Base-by-base conservation (phyloP, 2,797 vertebrate species). In the Lithobates pipiens region DNA sequence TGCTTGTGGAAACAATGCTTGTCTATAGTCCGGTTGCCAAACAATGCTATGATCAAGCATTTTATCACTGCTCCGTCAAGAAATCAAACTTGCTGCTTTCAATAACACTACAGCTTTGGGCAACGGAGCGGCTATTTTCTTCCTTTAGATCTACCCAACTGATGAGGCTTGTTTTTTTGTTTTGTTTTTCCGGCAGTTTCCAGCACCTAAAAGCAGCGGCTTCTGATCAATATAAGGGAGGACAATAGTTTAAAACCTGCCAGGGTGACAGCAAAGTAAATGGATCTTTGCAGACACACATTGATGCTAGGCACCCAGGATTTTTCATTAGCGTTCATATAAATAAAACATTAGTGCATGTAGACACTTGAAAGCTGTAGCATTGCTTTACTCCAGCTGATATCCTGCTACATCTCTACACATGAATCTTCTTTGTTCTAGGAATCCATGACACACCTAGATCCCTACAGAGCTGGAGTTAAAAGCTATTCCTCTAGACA, bases 401-500 rank as follows among this genome's bases (percentile, higher is more conserved):
- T 75, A 75, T 67, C 25, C 86, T 88, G 80, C 76, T 79, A 71
- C 25, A 83, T 82, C 75, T 86, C 88, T 88, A 78, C 86, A 34
- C 74, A 80, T 69, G 61, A 78, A 91, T 61, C 79, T 90, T 87
- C 90, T 94, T 93, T 95, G 93, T 94, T 92, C 90, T 92, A 89
- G 89, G 84, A 63, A 69, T 82, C 84, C 88, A 89, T 85, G 88
- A 87, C 86, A 89, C 80, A 87, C 84, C 84, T 85, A 75, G 79
- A 54, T 67, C 32, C 54, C 34, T 29, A 67, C 57, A 68, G 70
- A 61, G 72, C n/a, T 42, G 2, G 8, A 39, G 46, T 76, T 77
- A 27, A 39, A 74, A 27, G 50, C 54, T 63, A n/a, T 15, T 82
- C 67, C 44, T 75, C 69, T 23, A 69, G 29, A 36, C 71, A 57